Conservation (phyloP, 2,888 invertebrate species). For the Phaonia tiefii region DNA sequence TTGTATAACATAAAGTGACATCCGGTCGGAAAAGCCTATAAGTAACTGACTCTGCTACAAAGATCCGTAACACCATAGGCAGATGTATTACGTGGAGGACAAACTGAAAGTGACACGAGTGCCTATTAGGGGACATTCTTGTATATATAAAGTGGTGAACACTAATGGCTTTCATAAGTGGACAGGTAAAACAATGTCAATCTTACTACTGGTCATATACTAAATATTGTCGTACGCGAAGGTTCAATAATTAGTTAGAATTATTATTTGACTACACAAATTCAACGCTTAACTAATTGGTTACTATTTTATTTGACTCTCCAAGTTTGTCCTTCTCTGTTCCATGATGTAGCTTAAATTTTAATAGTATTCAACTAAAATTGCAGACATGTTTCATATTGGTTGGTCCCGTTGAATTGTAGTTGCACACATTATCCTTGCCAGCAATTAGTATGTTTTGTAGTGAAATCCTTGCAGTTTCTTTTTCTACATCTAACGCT, state of each 20-base stretch:
- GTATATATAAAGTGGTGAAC: no score
- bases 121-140: no score
- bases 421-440: conserved; percentile 53
- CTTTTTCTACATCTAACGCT: conserved; percentile 52
- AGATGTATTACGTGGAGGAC: no score
- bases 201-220: no score
- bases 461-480: conserved; percentile 27
- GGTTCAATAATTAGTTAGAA: no score
- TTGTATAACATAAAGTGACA: conserved; percentile 36
- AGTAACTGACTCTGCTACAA: conserved; percentile 38
- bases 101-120: no score
- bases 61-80: conserved; percentile 30
- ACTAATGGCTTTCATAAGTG: no score
- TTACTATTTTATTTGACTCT: no score
- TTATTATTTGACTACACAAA: no score
- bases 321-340: conserved; percentile 45
- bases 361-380: conserved; percentile 47
- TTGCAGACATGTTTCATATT: conserved; percentile 53
- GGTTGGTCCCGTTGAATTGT: conserved; percentile 20
- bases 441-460: conserved; percentile 35
- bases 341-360: conserved; percentile 41
- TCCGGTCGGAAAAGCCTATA: conserved; percentile 52
- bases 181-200: no score
- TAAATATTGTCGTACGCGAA: no score
- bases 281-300: no score